Evolutionary conservation across 2,888 invertebrate genomes (phyloP), one percentile per base, ranked within the genome.

Genomic region (Graphium colonna): DNA sequence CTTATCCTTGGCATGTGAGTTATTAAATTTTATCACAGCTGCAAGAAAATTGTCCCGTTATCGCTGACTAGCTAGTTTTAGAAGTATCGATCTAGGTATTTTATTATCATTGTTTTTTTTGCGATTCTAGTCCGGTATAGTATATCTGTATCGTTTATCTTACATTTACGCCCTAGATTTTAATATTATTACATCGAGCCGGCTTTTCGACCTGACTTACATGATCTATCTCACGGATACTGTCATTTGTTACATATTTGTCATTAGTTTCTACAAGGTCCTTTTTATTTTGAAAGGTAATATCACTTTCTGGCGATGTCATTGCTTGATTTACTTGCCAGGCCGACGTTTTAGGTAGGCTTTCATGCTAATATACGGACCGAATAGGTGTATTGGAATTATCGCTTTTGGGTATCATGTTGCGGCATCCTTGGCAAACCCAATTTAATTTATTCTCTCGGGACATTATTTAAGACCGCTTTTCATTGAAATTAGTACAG

Each of bases 361-460:
- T 38, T 38, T n/a, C 13, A 17, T 4, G 21, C 12, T 41, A 12
- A n/a, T 18, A 18, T 21, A 18, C 21, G 7, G 41, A 1, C n/a
- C 41, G 41, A 4, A n/a, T n/a, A n/a, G n/a, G n/a, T n/a, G n/a
- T n/a, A n/a, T n/a, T n/a, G n/a, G n/a, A n/a, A n/a, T n/a, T 55
- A n/a, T 49, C 55, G 8, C 51, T 26, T 38, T 51, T 58, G 1
- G 55, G 55, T n/a, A 40, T 15, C 15, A 55, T 58, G 18, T 51
- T 58, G 8, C 41, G 18, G 16, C 55, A 58, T 43, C 46, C 52
- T 36, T 36, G 51, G 42, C 58, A 55, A 18, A 18, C 45, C 58
- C 58, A 58, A n/a, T 15, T 13, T 1, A 5, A 36, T 47, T 52
- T 52, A 8, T 41, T 31, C 9, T 55, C 52, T 8, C 43, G 39